Percentiles rank a stretch among this genome's conserved stretches.
Conservation (phyloP, 2,113 vertebrate genomes). For the Tachysurus vachellii region DNA sequence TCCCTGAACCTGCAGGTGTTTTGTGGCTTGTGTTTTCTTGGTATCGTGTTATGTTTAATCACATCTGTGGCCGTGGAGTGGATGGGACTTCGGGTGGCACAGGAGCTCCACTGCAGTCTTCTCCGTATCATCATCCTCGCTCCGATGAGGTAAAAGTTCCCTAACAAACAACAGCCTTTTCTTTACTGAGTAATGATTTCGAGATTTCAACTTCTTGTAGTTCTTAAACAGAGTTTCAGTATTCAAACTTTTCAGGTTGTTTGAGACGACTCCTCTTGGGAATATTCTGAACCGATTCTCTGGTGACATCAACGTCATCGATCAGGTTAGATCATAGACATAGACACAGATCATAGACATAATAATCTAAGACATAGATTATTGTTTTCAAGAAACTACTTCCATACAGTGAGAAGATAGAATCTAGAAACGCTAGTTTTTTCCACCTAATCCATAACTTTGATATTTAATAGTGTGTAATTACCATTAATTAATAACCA, state of each 20-base stretch:
- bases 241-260: slow-evolving; percentile 76
- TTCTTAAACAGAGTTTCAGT: background rate
- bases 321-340: slow-evolving; percentile 65
- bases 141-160: slow-evolving; percentile 87
- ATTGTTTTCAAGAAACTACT: background rate
- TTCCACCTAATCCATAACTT: background rate
- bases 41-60: slow-evolving; percentile 88
- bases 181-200: background rate
- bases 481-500: background rate
- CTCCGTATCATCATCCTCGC: slow-evolving; percentile 91
- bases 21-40: slow-evolving; percentile 88
- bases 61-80: slow-evolving; percentile 93
- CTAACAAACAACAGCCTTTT: background rate
- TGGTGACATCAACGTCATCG: slow-evolving; percentile 93
- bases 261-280: slow-evolving; percentile 95
- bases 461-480: background rate
- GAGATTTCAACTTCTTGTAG: background rate
- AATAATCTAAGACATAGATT: too few species aligned
- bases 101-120: slow-evolving; percentile 86
- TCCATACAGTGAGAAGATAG: background rate
- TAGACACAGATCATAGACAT: too few species aligned
- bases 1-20: slow-evolving; percentile 86
- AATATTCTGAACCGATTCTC: slow-evolving; percentile 97
- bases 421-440: too few species aligned
- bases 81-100: slow-evolving; percentile 91